Base-by-base conservation (phyloP, 2,888 invertebrate species). In the Orthosia gracilis region DNA sequence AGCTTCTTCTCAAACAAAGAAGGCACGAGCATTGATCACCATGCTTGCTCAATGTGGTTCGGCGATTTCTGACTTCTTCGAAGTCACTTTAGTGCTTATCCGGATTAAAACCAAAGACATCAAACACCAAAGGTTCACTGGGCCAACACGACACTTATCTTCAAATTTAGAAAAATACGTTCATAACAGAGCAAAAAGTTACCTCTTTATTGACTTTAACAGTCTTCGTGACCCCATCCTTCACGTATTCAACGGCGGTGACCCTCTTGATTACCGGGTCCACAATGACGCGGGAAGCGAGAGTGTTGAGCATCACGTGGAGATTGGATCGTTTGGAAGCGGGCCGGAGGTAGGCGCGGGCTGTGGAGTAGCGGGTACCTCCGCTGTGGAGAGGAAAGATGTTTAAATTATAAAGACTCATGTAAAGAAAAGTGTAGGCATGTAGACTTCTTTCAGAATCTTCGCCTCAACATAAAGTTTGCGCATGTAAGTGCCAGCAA, bases 311-410 rank as follows among this genome's bases (percentile, higher is more conserved):
- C 76, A 97, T 92, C 0, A 98, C 92, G 80, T 98, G 97, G 0
- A 98, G 93, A 87, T 98, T 98, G 0, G 93, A 91, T 3, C 97
- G 95, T 18, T 96, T 89, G 0, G 97, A 93, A 0, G 94, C 97
- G 0, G 97, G 97, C 0, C 97, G 95, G 1, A 98, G 92, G 90
- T 96, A 98, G 0, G 97, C 97, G 9, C 97, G 93, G 0, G 98
- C 96, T 12, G 97, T 96, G 84, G 97, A 97, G 78, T 97, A 95
- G 26, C 98, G 96, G 1, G 97, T 96, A 0, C 98, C 98, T 65
- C 97, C 94, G 78, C 97, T 97, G 89, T 4, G 85, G 85, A 66
- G 3, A 58, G 11, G 21, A 80, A 11, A 61, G 1, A 47, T 17
- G 55, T 7, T 54, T 61, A 45, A 69, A 55, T n/a, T n/a, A n/a